phyloP scores from a whole-genome alignment of 2,113 vertebrate species.

The Corythornis cristatus region DNA sequence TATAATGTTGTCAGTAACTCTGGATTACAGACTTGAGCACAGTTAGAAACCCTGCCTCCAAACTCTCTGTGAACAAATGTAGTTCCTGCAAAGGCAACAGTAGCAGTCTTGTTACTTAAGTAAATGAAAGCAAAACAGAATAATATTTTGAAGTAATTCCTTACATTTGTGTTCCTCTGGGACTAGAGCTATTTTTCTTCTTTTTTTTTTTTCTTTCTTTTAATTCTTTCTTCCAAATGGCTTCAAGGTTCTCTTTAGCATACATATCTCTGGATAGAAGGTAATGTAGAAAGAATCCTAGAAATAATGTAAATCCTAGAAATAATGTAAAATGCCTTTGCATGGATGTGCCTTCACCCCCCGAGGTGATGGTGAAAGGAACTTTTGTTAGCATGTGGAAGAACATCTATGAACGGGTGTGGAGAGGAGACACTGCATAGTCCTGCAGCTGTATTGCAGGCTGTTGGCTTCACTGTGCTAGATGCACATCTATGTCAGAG shows the following conservation, averaged over 20 bases:
- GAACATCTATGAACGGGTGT: background rate
- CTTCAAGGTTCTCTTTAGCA: background rate
- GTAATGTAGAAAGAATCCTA: background rate
- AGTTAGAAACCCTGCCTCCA: background rate
- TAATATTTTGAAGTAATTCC: background rate
- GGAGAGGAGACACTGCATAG: background rate
- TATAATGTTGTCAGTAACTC: background rate
- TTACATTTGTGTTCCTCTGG: background rate
- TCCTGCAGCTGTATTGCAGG: background rate
- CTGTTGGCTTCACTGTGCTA: background rate
- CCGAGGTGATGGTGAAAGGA: background rate
- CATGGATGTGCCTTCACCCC: background rate
- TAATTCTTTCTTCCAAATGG: background rate
- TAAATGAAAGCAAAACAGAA: background rate
- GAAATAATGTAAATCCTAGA: background rate
- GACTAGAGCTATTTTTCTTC: background rate
- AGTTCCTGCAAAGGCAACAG: background rate
- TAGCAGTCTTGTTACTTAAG: background rate
- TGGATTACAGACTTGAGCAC: background rate
- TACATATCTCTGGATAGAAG: background rate
- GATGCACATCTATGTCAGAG: background rate
- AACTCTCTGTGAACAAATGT: background rate
- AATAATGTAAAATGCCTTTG: background rate
- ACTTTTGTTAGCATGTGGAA: background rate
- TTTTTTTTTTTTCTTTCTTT: rapidly evolving